Evolutionary conservation across 2,113 vertebrate species (phyloP).

Genomic region (Dromiciops gliroides): DNA sequence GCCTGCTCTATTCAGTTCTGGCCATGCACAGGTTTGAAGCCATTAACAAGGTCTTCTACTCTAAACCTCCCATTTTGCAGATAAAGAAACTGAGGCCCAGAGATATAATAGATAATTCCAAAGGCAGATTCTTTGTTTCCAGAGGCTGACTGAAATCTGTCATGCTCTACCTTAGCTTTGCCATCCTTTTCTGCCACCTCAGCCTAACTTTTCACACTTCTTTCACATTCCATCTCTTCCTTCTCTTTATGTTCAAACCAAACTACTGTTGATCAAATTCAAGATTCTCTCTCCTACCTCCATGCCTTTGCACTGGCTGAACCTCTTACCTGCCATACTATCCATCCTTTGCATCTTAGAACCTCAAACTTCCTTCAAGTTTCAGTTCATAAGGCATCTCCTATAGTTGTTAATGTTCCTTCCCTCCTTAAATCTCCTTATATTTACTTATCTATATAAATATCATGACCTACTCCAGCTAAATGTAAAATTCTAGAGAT

Average conservation of each 20-base stretch:
- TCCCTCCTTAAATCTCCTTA: background rate
- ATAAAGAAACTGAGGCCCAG: too few relatives aligned
- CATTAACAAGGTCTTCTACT: too few relatives aligned
- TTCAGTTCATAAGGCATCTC: background rate
- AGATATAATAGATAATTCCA: background rate
- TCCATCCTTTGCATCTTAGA: background rate
- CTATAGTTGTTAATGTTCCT: background rate
- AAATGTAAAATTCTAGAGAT: background rate
- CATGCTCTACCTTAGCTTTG: background rate
- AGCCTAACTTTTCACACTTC: background rate
- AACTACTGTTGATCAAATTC: background rate
- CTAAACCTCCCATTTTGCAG: background rate
- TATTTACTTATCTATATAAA: background rate
- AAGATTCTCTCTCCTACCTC: background rate
- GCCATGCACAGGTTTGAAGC: too few relatives aligned
- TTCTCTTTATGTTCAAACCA: background rate
- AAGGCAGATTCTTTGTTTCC: background rate
- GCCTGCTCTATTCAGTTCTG: too few relatives aligned
- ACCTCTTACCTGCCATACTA: background rate
- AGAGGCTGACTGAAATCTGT: background rate
- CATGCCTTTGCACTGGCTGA: background rate
- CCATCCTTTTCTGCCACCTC: background rate
- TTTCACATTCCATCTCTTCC: background rate
- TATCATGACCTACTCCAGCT: background rate
- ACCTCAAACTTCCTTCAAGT: background rate